Evolutionary conservation across 2,888 invertebrate species (phyloP), one percentile per base, ranked within the genome.

Genomic region (Hartigia nigra): DNA sequence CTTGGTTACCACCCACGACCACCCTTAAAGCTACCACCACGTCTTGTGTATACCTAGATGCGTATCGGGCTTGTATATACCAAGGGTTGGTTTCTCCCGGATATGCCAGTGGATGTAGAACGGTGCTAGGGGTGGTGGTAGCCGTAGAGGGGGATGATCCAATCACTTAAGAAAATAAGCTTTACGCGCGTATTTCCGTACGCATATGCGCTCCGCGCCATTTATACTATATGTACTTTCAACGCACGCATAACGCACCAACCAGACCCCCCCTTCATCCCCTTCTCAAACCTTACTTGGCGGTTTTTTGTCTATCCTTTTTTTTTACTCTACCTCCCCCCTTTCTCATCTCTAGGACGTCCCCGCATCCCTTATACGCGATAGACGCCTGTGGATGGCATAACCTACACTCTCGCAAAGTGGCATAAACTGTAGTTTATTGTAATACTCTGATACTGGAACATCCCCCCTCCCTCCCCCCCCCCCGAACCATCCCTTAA

Each of bases 101-200:
- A 72, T 72, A 72, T 72, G 12, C 72, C 72, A 34, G 31, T 72
- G 5, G 34, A 14, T 35, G 72, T 23, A 23, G 31, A 23, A 14
- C 4, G 72, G 23, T 14, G 14, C 31, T 12, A 9, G 72, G 23
- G 32, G 31, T 0, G 12, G 23, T 4, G 72, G 31, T 23, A 14
- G 12, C 31, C 12, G 2, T 35, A 37, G 36, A 14, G 75, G 31
- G 74, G 75, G 79, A 81, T 86, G 84, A 87, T 84, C 87, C 84
- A 85, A 85, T 86, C 85, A 85, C 86, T 87, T 86, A 86, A 85
- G 84, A 84, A 85, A 86, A 87, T 87, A 85, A 87, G 84, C 83
- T 84, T 82, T 83, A 81, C 82, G 82, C 83, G 80, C 82, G 81
- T 83, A 81, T 84, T 83, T 81, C 81, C 78, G 79, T 79, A 77